Evolutionary conservation across 2,113 vertebrate species (phyloP), one percentile per base, ranked within the genome.

Genomic region (Heterotilapia buettikoferi): DNA sequence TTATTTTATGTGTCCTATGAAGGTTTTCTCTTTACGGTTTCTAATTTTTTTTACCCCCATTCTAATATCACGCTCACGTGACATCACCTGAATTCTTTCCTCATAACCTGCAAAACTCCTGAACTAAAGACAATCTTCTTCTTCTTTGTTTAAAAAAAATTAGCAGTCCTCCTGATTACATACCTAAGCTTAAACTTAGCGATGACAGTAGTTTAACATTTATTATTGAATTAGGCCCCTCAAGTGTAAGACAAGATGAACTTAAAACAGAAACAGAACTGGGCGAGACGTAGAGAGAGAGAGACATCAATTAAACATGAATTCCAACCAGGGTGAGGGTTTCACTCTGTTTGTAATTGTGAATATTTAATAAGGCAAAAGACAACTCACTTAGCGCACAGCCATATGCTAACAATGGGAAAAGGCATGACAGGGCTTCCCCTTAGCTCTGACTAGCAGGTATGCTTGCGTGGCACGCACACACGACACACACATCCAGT

Each of bases 281-380:
- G 24, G 38, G 86, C 7, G 52, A 68, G 83, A 73, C n/a, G 47
- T 16, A 63, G 71, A 68, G 50, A 38, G 81, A 38, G 56, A 40
- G 50, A 29, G 19, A 14, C 66, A 92, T 93, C 83, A 90, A 95
- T 96, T 93, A 95, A 95, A 94, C 92, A 96, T 95, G 86, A 93
- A 92, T 88, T 85, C 86, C 88, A 87, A 92, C 79, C 93, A 83
- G 89, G 92, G 80, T 90, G 82, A 93, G 88, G 88, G 91, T 95
- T 95, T 94, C 91, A 91, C 87, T 92, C 85, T 93, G 93, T 96
- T 96, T 95, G 95, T 95, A 95, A 94, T 87, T 88, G 83, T 96
- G 92, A 95, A 96, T 95, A 95, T 96, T 95, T 96, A 86, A 96
- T 96, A 33, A 92, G 81, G 86, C 76, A 86, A 92, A 94, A 91